Evolutionary conservation across 2,888 invertebrate genomes (phyloP).

Genomic region (Calameuta pallipes): DNA sequence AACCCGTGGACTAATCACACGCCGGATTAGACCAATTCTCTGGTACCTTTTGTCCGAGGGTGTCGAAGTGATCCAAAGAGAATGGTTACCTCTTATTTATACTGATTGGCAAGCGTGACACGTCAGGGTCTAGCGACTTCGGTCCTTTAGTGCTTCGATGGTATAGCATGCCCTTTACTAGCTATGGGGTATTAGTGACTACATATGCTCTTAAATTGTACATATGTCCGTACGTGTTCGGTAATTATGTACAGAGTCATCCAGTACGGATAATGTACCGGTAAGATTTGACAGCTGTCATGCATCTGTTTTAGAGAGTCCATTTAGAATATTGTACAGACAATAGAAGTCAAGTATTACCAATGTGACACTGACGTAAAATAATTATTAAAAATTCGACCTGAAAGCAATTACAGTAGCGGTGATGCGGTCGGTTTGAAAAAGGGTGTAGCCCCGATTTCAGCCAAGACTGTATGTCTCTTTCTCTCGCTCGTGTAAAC

Average conservation of each 20-base stretch:
- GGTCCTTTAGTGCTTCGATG: slow-evolving; percentile 8
- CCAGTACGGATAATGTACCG: not conserved
- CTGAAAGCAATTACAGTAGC: not conserved
- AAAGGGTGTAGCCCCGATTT: not conserved
- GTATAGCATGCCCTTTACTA: not conserved
- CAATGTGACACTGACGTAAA: not conserved
- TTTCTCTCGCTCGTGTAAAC: not conserved
- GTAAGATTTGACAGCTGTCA: not conserved
- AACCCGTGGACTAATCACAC: not conserved
- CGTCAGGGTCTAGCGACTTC: slow-evolving; percentile 34
- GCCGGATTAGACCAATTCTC: slow-evolving; percentile 6
- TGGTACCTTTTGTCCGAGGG: not conserved
- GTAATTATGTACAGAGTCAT: not conserved
- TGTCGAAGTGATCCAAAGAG: not conserved
- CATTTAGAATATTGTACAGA: not conserved
- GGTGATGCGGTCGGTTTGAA: not conserved
- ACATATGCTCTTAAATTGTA: not conserved
- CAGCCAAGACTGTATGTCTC: not conserved
- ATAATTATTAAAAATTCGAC: not conserved
- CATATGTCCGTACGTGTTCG: not conserved
- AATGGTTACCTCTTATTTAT: slow-evolving; percentile 29
- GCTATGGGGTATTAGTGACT: not conserved
- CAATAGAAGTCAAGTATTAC: not conserved
- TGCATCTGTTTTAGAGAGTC: not conserved
- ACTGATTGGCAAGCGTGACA: slow-evolving; percentile 23